Base-by-base conservation (phyloP, 2,113 vertebrate species). In the Merops nubicus region DNA sequence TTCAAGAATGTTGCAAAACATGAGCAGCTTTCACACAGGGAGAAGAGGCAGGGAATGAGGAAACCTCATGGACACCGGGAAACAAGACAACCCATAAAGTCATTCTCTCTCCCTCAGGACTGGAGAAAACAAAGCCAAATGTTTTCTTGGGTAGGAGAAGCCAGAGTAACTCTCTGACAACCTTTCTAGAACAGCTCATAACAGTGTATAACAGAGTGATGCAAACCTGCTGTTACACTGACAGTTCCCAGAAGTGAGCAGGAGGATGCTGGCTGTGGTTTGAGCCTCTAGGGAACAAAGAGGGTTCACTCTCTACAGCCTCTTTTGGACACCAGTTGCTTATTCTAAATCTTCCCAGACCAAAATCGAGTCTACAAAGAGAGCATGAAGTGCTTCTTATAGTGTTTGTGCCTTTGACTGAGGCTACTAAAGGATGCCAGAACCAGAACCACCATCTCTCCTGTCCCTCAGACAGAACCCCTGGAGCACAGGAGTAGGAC, bases 311-410 rank as follows among this genome's bases (percentile, higher is more conserved):
- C n/a, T 34, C 47, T 48, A 1, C 12, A 59, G 42, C 6, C 14
- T 57, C 51, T 20, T 50, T 36, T 57, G 47, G n/a, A 29, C 3
- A 3, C 42, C 31, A 62, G 9, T 12, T 62, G 15, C 12, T 8
- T 16, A 15, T 12, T 51, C 84, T 59, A 72, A 87, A 18, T 20
- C 67, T 29, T 42, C 15, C n/a, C 42, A 78, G 59, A 64, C 34
- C 40, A 36, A 67, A 82, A 34, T 47, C 9, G 45, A 88, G 36
- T n/a, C 53, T 76, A 25, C 50, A 21, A 40, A 53, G 56, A 65
- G 19, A 29, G 16, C 13, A 12, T 0, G 2, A 60, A 73, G 33
- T 20, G 29, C 36, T 8, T 69, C 36, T n/a, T 26, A 0, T 11
- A 4, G 31, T 9, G n/a, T 26, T 54, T 23, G 23, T 60, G 56